Base-by-base conservation (phyloP, 2,888 invertebrate species). In the Chrysotoxum bicinctum region DNA sequence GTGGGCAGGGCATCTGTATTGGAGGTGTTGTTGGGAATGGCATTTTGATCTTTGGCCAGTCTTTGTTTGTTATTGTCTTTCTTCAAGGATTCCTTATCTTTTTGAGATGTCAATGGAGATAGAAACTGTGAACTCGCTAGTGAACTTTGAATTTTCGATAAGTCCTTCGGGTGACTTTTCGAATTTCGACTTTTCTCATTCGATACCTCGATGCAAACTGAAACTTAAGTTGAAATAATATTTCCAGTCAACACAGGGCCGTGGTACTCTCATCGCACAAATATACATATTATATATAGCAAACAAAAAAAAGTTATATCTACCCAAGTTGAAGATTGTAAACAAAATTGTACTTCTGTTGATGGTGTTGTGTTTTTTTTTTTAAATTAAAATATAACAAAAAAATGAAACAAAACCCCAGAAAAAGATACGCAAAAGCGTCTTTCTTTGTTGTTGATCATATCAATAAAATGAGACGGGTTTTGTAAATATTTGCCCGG, bases 1-100 rank as follows among this genome's bases (percentile, higher is more conserved):
- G 91, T 19, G 90, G 91, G 54, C 91, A 91, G 6, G 92, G 91
- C 91, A 91, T 90, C 87, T 91, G 91, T 79, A 88, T 89, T 64
- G 91, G 89, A 30, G 90, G 90, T 88, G 89, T 88, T 50, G 90
- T 89, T 74, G 91, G 91, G 73, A 91, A 91, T 70, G 91, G 91
- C 91, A 89, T 89, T 23, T 73, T 87, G 56, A 32, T 5, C 7
- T 1, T 1, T 7, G 26, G 32, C 45, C 52, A 64, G 40, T 54
- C 52, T 74, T 60, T 19, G 7, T 35, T 21, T 2, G n/a, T n/a
- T 0, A 21, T 19, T 19, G 35, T 5, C 8, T 62, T 7, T 43
- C 2, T 0, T 8, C 32, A 21, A 23, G 3, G 12, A n/a, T 16
- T 26, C 16, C 30, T 5, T 26, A 19, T 72, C 10, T 16, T 48